Evolutionary conservation across 1,140 invertebrate genomes (phyloP), one percentile per base, ranked within the genome.

Genomic region (Trichonephila clavata): DNA sequence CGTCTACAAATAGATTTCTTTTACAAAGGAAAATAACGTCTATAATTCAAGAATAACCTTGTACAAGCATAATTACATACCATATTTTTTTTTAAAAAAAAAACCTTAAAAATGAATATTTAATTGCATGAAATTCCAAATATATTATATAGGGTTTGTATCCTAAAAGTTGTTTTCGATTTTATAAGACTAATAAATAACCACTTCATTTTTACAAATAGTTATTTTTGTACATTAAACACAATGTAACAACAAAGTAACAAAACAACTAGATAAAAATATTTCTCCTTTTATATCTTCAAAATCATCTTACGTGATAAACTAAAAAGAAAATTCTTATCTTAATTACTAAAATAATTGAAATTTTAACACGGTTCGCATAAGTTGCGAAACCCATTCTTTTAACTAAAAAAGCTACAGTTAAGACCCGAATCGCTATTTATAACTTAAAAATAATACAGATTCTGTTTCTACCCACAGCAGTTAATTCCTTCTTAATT

Each of bases 371-470:
- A 14, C 8, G 18, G 32, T 39, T 77, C 71, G 4, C 32, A 39
- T 77, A 24, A 77, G 27, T 18, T 20, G 4, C 16, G 27, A 32
- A 77, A 77, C 14, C 18, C 32, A 18, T 18, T 14, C 71, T 18
- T 5, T 20, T 24, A 68, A 27, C n/a, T 8, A 68, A 13, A 65
- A 77, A 77, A 77, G 0, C 6, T 18, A 39, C 27, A 39, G 20
- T 39, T 27, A 77, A 32, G 27, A 32, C 27, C 71, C 14, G 14
- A 16, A 77, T 77, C 18, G 0, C 27, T 6, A 77, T 77, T 77
- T 77, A 77, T 77, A 39, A 39, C 71, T 77, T 14, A 77, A 77
- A 77, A 77, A 77, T 77, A 77, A 77, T 32, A 24, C 71, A 77
- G 71, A 32, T 77, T 27, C 71, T 39, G 71, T 32, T 77, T 27